These are phyloP conservation scores for Rhynchopsitta pachyrhyncha DNA, from an alignment of 2,113 vertebrate genomes.

Conservation along the genomic window DNA sequence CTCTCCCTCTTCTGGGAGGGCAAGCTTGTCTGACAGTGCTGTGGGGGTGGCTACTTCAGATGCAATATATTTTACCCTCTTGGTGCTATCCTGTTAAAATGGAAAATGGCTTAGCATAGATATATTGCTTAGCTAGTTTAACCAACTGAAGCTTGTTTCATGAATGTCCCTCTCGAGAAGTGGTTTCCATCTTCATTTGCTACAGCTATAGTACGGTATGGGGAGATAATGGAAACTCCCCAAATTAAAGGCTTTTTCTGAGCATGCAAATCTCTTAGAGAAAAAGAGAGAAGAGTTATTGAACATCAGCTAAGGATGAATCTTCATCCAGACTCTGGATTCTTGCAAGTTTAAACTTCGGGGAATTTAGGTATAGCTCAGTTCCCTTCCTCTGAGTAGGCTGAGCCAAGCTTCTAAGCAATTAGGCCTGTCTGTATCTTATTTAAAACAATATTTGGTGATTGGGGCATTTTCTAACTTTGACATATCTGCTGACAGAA, in stretches of 20 bases:
- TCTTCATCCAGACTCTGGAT: not conserved
- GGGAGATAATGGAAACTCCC: not conserved
- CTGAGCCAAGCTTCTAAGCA: not conserved
- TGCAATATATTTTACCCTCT: not conserved
- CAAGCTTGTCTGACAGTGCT: not conserved
- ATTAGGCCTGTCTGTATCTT: not conserved
- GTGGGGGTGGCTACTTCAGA: not conserved
- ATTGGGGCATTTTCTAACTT: not conserved
- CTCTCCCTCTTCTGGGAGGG: not conserved
- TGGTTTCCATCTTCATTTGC: slow-evolving; percentile 1
- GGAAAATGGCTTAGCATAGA: not conserved
- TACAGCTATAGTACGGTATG: not conserved
- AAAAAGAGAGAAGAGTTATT: not conserved
- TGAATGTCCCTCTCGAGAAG: not conserved
- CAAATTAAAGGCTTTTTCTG: not conserved
- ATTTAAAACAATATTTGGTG: not conserved
- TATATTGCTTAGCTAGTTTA: not conserved
- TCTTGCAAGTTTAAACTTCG: not conserved
- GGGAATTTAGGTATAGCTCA: not conserved
- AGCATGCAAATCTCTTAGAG: not conserved
- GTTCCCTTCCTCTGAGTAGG: not conserved
- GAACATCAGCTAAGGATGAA: not conserved
- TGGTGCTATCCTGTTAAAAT: slow-evolving; percentile 29
- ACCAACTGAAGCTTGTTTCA: not conserved
- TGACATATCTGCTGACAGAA: not conserved